Conservation (phyloP, 1,140 invertebrate species). For the Oryctes rhinoceros region DNA sequence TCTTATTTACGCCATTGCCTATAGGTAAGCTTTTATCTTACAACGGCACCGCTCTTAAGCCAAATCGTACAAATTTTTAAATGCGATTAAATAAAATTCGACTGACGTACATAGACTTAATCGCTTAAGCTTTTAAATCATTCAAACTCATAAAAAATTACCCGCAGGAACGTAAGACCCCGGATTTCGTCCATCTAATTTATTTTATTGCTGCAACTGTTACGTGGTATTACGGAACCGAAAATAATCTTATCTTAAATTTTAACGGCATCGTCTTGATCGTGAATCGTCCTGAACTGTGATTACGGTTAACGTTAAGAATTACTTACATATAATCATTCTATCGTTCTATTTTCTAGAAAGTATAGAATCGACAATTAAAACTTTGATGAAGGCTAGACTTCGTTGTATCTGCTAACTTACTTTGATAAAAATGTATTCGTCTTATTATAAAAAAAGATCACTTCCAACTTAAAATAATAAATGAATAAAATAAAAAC, state of each 20-base stretch:
- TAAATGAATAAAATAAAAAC: too few relatives aligned
- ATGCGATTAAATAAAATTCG: background rate
- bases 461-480: too few relatives aligned
- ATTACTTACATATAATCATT: too few relatives aligned
- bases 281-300: too few relatives aligned
- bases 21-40: background rate
- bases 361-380: too few relatives aligned
- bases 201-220: background rate
- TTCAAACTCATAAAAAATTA: background rate
- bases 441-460: too few relatives aligned
- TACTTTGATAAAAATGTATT: too few relatives aligned
- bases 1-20: background rate
- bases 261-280: background rate
- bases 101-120: background rate
- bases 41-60: background rate
- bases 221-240: background rate
- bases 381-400: too few relatives aligned
- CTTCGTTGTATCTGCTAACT: too few relatives aligned
- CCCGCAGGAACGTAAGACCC: background rate
- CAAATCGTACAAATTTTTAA: background rate
- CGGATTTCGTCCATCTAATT: background rate
- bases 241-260: slow-evolving; percentile 15
- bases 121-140: background rate
- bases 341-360: too few relatives aligned
- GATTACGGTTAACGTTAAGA: background rate